Conservation (phyloP, 2,888 invertebrate species). For the Blastobasis adustella region DNA sequence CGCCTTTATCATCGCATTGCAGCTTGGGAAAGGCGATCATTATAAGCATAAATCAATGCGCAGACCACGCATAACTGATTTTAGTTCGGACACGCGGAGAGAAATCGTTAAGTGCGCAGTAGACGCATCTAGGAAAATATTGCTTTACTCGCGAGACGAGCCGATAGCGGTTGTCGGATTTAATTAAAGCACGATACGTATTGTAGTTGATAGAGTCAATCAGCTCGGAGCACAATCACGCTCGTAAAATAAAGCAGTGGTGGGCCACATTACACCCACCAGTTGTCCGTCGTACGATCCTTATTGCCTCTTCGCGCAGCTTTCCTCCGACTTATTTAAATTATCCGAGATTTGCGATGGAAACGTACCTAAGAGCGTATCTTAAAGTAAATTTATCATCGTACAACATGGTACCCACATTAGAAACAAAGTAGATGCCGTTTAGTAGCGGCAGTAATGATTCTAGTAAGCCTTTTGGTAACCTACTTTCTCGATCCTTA, state of each 20-base stretch:
- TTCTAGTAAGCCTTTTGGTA: too few species aligned
- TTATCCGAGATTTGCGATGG: not conserved
- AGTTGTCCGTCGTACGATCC: constrained; percentile 2
- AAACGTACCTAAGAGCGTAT: too few species aligned
- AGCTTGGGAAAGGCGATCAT: constrained; percentile 64
- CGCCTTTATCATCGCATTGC: constrained; percentile 59
- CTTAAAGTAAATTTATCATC: too few species aligned
- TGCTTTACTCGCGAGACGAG: constrained; percentile 24
- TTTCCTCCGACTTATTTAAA: constrained; percentile 11
- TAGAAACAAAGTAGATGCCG: too few species aligned
- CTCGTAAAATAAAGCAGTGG: constrained; percentile 42
- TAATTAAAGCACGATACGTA: constrained; percentile 40
- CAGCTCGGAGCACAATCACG: constrained; percentile 25
- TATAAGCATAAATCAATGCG: constrained; percentile 64
- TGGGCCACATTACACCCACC: constrained; percentile 21
- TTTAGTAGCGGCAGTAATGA: too few species aligned
- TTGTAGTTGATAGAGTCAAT: constrained; percentile 32
- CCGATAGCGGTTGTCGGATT: constrained; percentile 24
- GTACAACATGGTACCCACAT: too few species aligned
- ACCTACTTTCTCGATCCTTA: too few species aligned
- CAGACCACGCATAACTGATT: constrained; percentile 32
- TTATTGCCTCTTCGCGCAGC: constrained; percentile 10
- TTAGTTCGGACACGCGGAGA: constrained; percentile 15
- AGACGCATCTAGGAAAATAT: too few species aligned
- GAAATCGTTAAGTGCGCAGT: too few species aligned